Evolutionary conservation across 2,888 invertebrate genomes (phyloP).

Genomic region (Pachliopta kotzebuea): DNA sequence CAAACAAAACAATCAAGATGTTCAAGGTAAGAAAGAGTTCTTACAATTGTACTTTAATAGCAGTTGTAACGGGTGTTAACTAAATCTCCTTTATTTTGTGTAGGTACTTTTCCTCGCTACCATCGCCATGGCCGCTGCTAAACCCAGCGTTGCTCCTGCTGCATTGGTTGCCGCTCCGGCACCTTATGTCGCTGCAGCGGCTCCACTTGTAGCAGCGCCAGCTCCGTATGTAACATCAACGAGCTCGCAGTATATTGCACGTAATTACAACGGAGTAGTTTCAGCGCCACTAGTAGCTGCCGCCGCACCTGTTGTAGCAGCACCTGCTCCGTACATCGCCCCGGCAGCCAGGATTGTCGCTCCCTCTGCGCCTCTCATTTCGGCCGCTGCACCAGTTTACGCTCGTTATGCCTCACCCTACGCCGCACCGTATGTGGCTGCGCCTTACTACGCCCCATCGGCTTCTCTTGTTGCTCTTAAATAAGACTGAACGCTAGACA

Average conservation of each 20-base stretch:
- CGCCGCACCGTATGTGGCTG: conserved; percentile 19
- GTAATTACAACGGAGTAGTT: conserved; percentile 79
- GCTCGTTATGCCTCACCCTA: conserved; percentile 5
- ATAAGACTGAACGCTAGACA: conserved; percentile 10
- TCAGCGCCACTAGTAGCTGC: conserved; percentile 63
- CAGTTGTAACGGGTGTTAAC: neutral
- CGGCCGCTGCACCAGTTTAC: conserved; percentile 11
- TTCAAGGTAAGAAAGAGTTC: conserved; percentile 40
- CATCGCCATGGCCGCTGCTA: conserved; percentile 56
- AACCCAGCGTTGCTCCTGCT: conserved; percentile 61
- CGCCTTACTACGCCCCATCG: conserved; percentile 33
- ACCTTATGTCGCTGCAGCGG: conserved; percentile 48
- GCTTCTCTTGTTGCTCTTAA: conserved; percentile 47
- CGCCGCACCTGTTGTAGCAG: conserved; percentile 53
- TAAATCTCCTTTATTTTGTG: conserved; percentile 32
- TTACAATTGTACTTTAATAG: conserved; percentile 8
- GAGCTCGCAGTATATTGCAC: conserved; percentile 83
- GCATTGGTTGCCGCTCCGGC: conserved; percentile 54
- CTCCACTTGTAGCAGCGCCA: conserved; percentile 58
- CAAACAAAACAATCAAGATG: conserved; percentile 55
- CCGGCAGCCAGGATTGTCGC: conserved; percentile 44
- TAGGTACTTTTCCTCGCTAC: conserved; percentile 62
- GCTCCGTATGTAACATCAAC: conserved; percentile 83
- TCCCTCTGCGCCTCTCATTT: conserved; percentile 31
- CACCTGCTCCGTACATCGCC: conserved; percentile 48